Conservation (phyloP, 2,888 invertebrate species). For the Tineola bisselliella region DNA sequence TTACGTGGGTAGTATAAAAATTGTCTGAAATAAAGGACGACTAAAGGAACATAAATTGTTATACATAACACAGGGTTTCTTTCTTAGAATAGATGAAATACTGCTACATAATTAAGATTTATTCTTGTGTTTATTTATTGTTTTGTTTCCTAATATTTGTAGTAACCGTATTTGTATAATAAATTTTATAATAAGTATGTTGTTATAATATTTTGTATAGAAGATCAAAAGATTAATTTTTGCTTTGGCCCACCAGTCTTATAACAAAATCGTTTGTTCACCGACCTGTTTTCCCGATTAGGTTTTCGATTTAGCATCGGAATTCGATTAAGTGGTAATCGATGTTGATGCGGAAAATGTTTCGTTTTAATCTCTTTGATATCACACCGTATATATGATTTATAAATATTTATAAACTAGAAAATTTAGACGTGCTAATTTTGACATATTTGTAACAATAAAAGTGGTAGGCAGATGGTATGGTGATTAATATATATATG, state of each 20-base stretch:
- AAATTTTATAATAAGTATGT: no score
- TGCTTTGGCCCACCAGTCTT: not conserved
- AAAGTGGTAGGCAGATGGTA: no score
- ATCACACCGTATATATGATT: not conserved
- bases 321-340: constrained; percentile 9
- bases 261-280: not conserved
- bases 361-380: not conserved
- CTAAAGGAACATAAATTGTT: no score
- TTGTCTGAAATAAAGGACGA: no score
- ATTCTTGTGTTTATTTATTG: no score
- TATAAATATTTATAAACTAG: not conserved
- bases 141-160: no score
- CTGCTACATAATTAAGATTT: no score
- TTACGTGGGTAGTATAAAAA: no score
- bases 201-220: not conserved
- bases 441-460: not conserved
- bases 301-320: constrained; percentile 9
- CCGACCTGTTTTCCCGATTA: constrained; percentile 3
- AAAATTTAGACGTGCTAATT: not conserved
- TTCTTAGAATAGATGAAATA: no score
- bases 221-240: constrained; percentile 14
- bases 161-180: no score
- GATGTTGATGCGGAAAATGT: constrained; percentile 7
- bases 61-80: no score
- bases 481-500: no score